Percentiles rank a stretch among this genome's conserved stretches.
Conservation (phyloP, 2,797 vertebrate species). For the Brachyrhaphis roseni region DNA sequence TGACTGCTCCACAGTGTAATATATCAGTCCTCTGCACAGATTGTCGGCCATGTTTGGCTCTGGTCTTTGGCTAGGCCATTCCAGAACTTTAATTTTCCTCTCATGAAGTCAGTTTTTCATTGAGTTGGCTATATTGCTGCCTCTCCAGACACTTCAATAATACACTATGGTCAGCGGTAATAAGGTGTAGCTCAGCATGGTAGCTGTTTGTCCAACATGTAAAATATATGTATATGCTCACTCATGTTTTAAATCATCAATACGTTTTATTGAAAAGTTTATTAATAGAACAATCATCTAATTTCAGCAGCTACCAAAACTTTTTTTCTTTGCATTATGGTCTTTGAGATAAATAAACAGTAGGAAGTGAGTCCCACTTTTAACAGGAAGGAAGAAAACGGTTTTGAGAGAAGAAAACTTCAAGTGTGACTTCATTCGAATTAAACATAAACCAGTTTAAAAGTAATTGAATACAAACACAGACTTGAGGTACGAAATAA, state of each 20-base stretch:
- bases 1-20: neutral
- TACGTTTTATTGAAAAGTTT: neutral
- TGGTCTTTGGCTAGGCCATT: neutral
- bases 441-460: conserved; percentile 69
- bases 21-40: neutral
- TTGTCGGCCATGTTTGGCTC: neutral
- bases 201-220: neutral
- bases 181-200: neutral
- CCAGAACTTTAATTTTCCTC: neutral
- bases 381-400: conserved; percentile 50
- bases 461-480: conserved; percentile 77
- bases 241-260: neutral
- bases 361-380: conserved; percentile 34
- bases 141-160: neutral
- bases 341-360: neutral
- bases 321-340: neutral
- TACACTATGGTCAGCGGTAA: neutral
- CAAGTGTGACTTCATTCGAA: conserved; percentile 42
- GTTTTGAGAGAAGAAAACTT: conserved; percentile 50
- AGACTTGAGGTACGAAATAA: conserved; percentile 54
- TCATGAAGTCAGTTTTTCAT: neutral
- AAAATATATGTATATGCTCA: neutral
- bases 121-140: neutral
- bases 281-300: conserved; percentile 41
- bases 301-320: conserved; percentile 7